A percentile compares a stretch with the other conserved stretches of the same genome.
These are phyloP conservation scores for Zaprionus lachaisei DNA, from an alignment of 1,140 invertebrate species.

Conservation along the genomic window DNA sequence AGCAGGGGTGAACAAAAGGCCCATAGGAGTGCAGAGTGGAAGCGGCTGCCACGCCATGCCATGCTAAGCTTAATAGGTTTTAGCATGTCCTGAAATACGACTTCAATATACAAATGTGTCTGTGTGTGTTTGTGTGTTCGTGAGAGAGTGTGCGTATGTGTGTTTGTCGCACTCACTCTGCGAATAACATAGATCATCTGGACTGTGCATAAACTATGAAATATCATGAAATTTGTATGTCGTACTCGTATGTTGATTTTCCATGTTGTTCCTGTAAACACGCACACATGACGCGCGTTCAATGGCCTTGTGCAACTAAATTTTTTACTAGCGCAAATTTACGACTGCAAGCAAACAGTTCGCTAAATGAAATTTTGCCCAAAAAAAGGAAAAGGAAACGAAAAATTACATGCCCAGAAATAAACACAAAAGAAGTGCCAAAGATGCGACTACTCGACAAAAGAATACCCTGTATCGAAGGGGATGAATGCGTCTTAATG, in stretches of 20 bases:
- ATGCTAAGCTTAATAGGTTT: conserved; percentile 66
- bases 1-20: background rate
- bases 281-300: conserved; percentile 67
- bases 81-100: conserved; percentile 66
- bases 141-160: background rate
- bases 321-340: conserved; percentile 65
- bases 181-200: conserved; percentile 74
- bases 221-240: conserved; percentile 77
- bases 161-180: background rate
- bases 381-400: conserved; percentile 8
- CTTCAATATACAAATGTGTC: conserved; percentile 16
- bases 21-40: background rate
- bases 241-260: conserved; percentile 62
- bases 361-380: conserved; percentile 69
- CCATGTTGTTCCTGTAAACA: conserved; percentile 72
- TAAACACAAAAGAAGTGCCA: background rate
- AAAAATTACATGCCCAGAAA: conserved; percentile 7
- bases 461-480: background rate
- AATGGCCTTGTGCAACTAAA: conserved; percentile 59
- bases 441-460: background rate
- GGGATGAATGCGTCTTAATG: background rate
- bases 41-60: background rate
- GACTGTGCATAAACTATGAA: conserved; percentile 69
- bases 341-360: conserved; percentile 74
- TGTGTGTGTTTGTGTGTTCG: background rate